Evolutionary conservation across 2,888 invertebrate genomes (phyloP), one percentile per base, ranked within the genome.

Genomic region (Nineta flava): DNA sequence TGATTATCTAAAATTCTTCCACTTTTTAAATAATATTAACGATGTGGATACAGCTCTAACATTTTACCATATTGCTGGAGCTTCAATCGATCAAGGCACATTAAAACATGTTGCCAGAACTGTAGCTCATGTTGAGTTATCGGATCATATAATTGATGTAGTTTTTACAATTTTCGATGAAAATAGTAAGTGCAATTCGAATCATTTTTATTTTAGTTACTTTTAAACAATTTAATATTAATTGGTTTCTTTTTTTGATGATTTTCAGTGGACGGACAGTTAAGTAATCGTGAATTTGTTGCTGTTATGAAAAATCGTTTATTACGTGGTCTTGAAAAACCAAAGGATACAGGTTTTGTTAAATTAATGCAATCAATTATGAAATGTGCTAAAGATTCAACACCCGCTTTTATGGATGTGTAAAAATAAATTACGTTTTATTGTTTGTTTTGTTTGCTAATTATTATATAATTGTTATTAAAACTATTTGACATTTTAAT

Each of bases 91-190:
- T 74, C 90, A 88, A 74, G 86, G 83, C 19, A 96, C 96, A 1
- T 66, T 97, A 58, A 86, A 91, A 53, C 96, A 97, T 71, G 96
- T 97, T 19, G 95, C 95, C 2, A 83, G 85, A 66, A 96, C 95
- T 2, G 96, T 99, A 0, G 95, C 97, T 0, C 85, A 90, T 64
- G 90, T 97, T 1, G 86, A 94, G 59, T 71, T 99, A 9, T 79
- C 85, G 51, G 92, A 95, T 64, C 96, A 97, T 65, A 83, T 99
- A 46, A 86, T 99, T 50, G 87, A 96, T 69, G 93, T 99, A 0
- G 94, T 97, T 32, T 97, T 97, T 65, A 92, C 94, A 1, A 85
- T 99, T 57, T 99, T 99, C 66, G 99, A 99, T 69, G 99, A 99
- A 68, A 96, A 99, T 67, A 81, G 94, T 94, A 69, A 80, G 87